Conservation (phyloP, 2,888 invertebrate species). For the Dromius quadrimaculatus region DNA sequence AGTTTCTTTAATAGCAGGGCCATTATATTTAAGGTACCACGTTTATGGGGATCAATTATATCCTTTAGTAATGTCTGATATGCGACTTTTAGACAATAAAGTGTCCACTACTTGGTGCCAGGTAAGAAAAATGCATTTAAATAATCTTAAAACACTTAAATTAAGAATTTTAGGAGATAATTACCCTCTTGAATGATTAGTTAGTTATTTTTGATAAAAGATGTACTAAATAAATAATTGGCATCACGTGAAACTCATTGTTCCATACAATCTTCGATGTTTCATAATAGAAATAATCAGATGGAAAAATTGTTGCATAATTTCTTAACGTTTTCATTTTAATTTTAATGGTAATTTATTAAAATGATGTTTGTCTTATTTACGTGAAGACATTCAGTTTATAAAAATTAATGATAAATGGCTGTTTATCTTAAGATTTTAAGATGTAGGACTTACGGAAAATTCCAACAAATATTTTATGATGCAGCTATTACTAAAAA, state of each 20-base stretch:
- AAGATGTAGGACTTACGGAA: neutral
- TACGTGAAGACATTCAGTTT: conserved; percentile 4
- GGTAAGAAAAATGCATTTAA: no score
- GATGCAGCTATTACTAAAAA: neutral
- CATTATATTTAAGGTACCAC: conserved; percentile 78
- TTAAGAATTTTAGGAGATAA: no score
- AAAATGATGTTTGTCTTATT: conserved; percentile 26
- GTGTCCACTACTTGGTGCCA: conserved; percentile 86
- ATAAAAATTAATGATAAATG: conserved; percentile 23
- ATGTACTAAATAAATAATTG: no score
- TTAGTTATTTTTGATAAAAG: no score
- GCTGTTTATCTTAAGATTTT: neutral
- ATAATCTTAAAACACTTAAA: no score
- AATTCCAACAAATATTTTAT: conserved; percentile 21
- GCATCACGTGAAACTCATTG: no score
- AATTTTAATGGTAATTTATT: conserved; percentile 20
- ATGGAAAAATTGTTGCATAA: conserved; percentile 20
- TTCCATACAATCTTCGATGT: no score
- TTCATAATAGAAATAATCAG: neutral
- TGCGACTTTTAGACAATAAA: conserved; percentile 79
- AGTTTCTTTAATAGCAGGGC: conserved; percentile 74
- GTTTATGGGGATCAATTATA: conserved; percentile 79
- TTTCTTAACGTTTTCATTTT: neutral
- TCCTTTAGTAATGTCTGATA: conserved; percentile 81
- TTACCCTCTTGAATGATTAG: no score